phyloP scores from a whole-genome alignment of 2,888 invertebrate species.

The Metellina segmentata region DNA sequence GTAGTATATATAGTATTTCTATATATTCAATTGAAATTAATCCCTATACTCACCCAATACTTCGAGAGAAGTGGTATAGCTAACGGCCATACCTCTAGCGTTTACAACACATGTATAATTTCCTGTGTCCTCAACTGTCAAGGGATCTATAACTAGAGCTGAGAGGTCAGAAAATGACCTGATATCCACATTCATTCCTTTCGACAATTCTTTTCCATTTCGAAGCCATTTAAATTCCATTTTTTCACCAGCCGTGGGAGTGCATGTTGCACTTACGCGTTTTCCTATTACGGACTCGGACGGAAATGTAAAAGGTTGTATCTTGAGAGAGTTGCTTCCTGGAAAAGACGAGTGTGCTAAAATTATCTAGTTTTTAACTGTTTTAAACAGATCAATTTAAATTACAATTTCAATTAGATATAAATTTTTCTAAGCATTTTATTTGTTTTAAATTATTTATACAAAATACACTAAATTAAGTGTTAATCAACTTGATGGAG shows the following conservation, averaged over 20 bases:
- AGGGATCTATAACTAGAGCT: slow-evolving; percentile 51
- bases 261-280: slow-evolving; percentile 50
- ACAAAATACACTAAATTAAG: no score
- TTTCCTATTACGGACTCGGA: slow-evolving; percentile 32
- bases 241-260: slow-evolving; percentile 50
- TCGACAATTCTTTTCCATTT: slow-evolving; percentile 52
- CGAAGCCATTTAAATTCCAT: slow-evolving; percentile 65
- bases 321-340: slow-evolving; percentile 21
- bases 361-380: no score
- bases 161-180: slow-evolving; percentile 59
- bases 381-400: no score
- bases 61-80: slow-evolving; percentile 51
- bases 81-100: slow-evolving; percentile 48
- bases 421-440: no score
- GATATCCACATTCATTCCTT: slow-evolving; percentile 39
- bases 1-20: no score
- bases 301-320: slow-evolving; percentile 58
- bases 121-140: slow-evolving; percentile 60
- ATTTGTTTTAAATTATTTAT: no score
- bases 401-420: no score
- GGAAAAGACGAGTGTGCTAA: no score
- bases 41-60: slow-evolving; percentile 67
- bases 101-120: slow-evolving; percentile 74
- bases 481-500: no score
- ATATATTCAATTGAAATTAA: no score